A percentile compares a stretch with the other conserved stretches of the same genome.
Evolutionary conservation across 2,797 vertebrate species (phyloP).

Genomic region (Danio tinwini): DNA sequence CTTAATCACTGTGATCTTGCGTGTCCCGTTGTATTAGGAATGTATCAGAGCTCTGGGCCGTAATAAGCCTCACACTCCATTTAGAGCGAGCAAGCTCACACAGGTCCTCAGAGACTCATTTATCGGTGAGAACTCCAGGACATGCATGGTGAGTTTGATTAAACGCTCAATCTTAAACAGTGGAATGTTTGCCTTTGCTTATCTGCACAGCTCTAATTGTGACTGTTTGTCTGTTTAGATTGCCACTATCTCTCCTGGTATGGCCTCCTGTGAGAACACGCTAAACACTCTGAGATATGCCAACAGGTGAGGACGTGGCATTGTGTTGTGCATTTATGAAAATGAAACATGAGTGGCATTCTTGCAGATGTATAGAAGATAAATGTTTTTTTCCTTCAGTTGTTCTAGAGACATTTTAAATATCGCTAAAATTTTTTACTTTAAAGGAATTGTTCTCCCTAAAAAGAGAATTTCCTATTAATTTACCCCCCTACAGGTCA

Average conservation of each 20-base stretch:
- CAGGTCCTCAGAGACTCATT: constrained; percentile 99
- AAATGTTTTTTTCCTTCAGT: background rate
- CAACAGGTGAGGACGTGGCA: constrained; percentile 86
- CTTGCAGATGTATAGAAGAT: background rate
- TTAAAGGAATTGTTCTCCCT: no score
- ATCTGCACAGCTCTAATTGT: background rate
- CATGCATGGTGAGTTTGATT: constrained; percentile 89
- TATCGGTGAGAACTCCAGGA: constrained; percentile 97
- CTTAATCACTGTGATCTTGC: background rate
- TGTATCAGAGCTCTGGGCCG: constrained; percentile 96
- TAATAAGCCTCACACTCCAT: constrained; percentile 96
- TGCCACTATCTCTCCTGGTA: constrained; percentile 97
- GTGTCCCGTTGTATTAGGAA: constrained; percentile 76
- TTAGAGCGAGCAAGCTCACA: constrained; percentile 98
- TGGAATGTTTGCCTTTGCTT: background rate
- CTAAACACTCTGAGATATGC: constrained; percentile 98
- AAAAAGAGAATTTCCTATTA: no score
- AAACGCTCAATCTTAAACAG: background rate
- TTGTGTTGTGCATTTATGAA: constrained; percentile 1
- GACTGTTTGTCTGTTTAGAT: constrained; percentile 76
- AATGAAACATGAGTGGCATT: background rate
- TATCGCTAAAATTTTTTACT: no score
- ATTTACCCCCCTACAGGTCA: no score
- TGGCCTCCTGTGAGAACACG: constrained; percentile 98
- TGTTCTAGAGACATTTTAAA: no score